Evolutionary conservation across 2,888 invertebrate genomes (phyloP), one percentile per base, ranked within the genome.

Genomic region (Melieria crassipennis): DNA sequence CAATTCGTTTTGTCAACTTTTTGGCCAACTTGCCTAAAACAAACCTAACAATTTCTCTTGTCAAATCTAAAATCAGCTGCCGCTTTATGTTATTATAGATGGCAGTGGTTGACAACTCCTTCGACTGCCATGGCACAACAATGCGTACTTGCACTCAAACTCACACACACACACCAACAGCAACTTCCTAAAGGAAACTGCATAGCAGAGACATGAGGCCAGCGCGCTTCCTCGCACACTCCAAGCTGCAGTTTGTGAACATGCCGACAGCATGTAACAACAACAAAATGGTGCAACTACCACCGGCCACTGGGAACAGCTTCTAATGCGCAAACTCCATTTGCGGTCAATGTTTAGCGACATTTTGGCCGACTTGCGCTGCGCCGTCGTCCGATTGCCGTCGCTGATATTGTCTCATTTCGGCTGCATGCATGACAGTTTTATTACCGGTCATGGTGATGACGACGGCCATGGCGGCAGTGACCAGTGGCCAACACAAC

Each of bases 281-380:
- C 30, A 30, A 30, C 30, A 30, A 30, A 30, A 30, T 30, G 30
- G 30, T 30, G 2, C 30, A 30, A 30, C 30, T 30, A 30, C 30
- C 30, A 30, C 30, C 30, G 30, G 30, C 30, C 30, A 30, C 16
- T 16, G 16, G 16, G 16, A 0, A 16, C 30, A 30, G 30, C 30
- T 30, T 30, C 30, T 30, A 30, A 30, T 30, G 30, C 30, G 30
- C 30, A 30, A 30, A 58, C 61, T 63, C 72, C 81, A 79, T 82
- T 82, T 80, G 80, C 80, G 81, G 81, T 77, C 80, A 81, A 75
- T 80, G 77, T 78, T 79, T 79, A 80, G 81, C 81, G 79, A 80
- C 79, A 81, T 79, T 82, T 79, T 80, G 30, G 30, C 30, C 30
- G 30, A 30, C 30, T 30, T 30, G 30, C 30, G 3, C 1, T 30